Conservation (phyloP, 2,888 invertebrate species). For the Andrena trimmerana region DNA sequence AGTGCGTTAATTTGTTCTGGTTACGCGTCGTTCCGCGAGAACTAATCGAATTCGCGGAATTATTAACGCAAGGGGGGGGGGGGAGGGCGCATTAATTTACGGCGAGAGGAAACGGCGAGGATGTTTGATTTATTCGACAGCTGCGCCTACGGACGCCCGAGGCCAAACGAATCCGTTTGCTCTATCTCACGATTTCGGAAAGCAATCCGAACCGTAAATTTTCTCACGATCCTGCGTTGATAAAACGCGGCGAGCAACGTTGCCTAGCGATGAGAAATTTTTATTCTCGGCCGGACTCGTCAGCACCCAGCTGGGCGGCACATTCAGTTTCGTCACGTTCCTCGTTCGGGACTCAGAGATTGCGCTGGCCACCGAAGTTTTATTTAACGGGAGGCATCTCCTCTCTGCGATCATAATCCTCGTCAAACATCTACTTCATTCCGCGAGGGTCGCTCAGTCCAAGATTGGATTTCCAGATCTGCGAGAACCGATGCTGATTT, state of each 20-base stretch:
- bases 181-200: conserved; percentile 38
- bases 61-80: conserved; percentile 6
- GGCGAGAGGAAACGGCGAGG: conserved; percentile 14
- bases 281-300: conserved; percentile 37
- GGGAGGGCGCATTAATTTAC: conserved; percentile 41
- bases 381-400: background rate
- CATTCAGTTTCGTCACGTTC: conserved; percentile 8
- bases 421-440: background rate
- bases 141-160: conserved; percentile 12
- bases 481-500: background rate
- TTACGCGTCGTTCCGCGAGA: background rate
- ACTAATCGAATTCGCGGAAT: conserved; percentile 1
- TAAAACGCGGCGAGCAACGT: conserved; percentile 25
- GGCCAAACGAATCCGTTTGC: conserved; percentile 35
- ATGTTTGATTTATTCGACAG: conserved; percentile 54
- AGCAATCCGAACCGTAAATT: conserved; percentile 56
- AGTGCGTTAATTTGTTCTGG: background rate
- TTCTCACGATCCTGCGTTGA: conserved; percentile 24
- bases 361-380: background rate
- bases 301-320: background rate
- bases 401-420: background rate
- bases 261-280: conserved; percentile 50
- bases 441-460: background rate
- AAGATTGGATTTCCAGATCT: background rate
- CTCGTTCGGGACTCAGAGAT: background rate